Percentiles rank a stretch among this genome's conserved stretches.
Evolutionary conservation across 2,797 vertebrate species (phyloP).

Genomic region (Oreortyx pictus): DNA sequence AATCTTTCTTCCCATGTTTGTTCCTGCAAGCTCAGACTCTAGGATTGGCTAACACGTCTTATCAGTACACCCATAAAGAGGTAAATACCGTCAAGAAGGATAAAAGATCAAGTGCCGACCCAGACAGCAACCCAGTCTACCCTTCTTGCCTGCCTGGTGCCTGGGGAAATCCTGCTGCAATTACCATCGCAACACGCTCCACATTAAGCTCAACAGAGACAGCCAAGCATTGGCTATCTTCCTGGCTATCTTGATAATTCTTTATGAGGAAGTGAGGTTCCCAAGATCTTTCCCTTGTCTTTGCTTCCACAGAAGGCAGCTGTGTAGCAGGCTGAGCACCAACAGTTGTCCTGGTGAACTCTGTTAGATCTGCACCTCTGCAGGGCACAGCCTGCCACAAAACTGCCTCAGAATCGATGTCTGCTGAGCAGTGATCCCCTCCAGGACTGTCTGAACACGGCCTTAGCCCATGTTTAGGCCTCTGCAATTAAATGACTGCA

Average conservation of each 20-base stretch:
- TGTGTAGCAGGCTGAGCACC: not conserved
- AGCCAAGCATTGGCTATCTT: not conserved
- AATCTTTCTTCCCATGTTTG: not conserved
- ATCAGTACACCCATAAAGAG: not conserved
- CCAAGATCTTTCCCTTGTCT: not conserved
- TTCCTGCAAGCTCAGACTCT: not conserved
- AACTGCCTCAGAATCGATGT: not conserved
- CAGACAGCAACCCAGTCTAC: not conserved
- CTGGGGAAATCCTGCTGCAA: not conserved
- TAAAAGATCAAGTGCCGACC: not conserved
- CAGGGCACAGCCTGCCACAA: not conserved
- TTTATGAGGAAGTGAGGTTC: not conserved
- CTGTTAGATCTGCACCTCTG: not conserved
- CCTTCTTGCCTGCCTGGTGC: not conserved
- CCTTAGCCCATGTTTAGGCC: not conserved
- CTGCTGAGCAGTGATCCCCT: constrained; percentile 27
- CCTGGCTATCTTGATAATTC: not conserved
- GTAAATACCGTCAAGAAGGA: not conserved
- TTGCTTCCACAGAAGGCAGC: not conserved
- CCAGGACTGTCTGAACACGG: not conserved
- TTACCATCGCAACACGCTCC: not conserved
- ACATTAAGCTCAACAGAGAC: not conserved
- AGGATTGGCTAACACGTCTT: not conserved
- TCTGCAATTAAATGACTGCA: constrained; percentile 13
- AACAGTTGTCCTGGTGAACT: not conserved